phyloP scores from a whole-genome alignment of 2,113 vertebrate genomes.

The Psilopsiagon aymara region DNA sequence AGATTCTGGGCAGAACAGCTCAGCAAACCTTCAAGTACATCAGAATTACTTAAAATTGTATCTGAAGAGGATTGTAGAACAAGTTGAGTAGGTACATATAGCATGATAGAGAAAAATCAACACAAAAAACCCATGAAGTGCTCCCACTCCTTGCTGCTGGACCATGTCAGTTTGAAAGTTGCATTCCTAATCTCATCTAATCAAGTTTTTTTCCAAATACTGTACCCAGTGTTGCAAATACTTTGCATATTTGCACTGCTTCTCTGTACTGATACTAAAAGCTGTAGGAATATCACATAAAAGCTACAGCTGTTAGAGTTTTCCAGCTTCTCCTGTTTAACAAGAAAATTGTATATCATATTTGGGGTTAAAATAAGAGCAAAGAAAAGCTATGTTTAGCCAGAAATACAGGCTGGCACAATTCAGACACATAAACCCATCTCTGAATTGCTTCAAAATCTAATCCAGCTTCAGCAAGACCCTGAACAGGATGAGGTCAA shows the following conservation, averaged over 20 bases:
- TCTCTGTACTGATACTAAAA: background rate
- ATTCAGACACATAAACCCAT: background rate
- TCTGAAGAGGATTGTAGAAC: background rate
- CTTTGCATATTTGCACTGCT: background rate
- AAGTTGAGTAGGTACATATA: background rate
- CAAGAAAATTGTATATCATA: background rate
- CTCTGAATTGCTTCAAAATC: background rate
- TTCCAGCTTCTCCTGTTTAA: background rate
- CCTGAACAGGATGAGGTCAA: background rate
- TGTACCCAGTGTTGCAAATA: background rate
- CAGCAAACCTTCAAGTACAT: background rate
- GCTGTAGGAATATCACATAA: background rate
- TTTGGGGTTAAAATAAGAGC: background rate
- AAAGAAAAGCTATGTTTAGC: background rate
- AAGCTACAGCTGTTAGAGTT: background rate
- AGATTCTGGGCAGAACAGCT: background rate
- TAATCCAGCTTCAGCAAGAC: background rate
- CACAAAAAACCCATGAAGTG: background rate
- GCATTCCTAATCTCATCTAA: background rate
- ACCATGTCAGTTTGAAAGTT: background rate
- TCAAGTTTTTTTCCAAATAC: background rate
- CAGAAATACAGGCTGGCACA: background rate
- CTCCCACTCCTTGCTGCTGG: background rate
- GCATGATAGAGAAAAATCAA: background rate
- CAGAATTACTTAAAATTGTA: background rate